Conservation (phyloP, 2,888 invertebrate species). For the Chouioia cunea region DNA sequence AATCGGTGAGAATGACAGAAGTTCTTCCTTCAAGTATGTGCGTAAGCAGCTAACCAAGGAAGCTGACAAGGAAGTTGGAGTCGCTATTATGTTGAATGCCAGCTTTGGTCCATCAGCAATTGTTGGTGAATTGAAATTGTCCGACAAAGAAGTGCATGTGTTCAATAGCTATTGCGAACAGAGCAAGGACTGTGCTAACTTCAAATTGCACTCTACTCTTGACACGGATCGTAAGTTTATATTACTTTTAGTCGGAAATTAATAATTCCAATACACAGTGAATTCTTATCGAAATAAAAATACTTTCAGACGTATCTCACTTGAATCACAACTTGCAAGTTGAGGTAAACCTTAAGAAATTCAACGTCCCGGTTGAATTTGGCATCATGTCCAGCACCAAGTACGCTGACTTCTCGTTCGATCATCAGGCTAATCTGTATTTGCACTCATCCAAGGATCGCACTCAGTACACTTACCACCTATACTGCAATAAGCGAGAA, state of each 20-base stretch:
- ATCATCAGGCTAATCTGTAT: conserved; percentile 80
- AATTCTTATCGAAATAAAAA: too few relatives aligned
- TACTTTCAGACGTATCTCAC: conserved; percentile 69
- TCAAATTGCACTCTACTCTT: conserved; percentile 75
- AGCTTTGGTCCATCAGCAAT: conserved; percentile 79
- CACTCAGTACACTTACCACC: conserved; percentile 79
- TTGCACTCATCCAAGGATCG: conserved; percentile 77
- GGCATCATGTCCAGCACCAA: conserved; percentile 78
- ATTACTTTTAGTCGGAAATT: neutral
- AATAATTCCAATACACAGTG: too few relatives aligned
- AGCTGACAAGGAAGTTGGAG: conserved; percentile 78
- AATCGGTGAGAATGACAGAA: conserved; percentile 77
- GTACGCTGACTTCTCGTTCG: conserved; percentile 72
- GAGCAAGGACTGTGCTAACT: conserved; percentile 82
- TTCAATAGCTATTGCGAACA: conserved; percentile 83
- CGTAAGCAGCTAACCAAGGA: conserved; percentile 73
- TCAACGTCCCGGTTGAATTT: conserved; percentile 82
- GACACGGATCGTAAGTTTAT: conserved; percentile 58
- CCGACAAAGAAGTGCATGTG: conserved; percentile 80
- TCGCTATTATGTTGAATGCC: conserved; percentile 77
- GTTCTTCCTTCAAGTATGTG: conserved; percentile 81
- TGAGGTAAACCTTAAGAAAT: conserved; percentile 79
- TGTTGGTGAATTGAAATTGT: conserved; percentile 78
- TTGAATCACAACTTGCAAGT: conserved; percentile 76
- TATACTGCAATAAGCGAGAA: conserved; percentile 75